Base-by-base conservation (phyloP, 2,797 vertebrate species). In the Oreonectes daqikongensis region DNA sequence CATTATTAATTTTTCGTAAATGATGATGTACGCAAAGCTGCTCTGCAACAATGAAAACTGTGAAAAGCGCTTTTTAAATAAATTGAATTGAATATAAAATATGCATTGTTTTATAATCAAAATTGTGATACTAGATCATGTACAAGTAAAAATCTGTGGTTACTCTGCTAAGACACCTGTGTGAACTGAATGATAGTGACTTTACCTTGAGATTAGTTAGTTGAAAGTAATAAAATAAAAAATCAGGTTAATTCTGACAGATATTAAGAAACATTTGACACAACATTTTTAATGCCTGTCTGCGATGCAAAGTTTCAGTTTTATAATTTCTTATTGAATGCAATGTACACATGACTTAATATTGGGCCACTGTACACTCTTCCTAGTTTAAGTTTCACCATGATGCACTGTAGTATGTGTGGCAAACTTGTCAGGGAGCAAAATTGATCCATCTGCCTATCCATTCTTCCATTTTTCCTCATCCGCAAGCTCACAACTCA, bases 361-460 rank as follows among this genome's bases (percentile, higher is more conserved):
- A 35, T 44, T 32, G 20, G 60, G 42, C 53, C 61, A 66, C n/a
- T n/a, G n/a, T n/a, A n/a, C n/a, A n/a, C 61, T 50, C 44, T 68
- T 53, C 46, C 24, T 46, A 69, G 57, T 32, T 38, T 44, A 10
- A 35, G 35, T 66, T 63, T 78, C 67, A 35, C 66, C 40, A 44
- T 67, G 30, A 61, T 57, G 66, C 63, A 26, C 42, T 71, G 30
- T 52, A 61, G 71, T 53, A 80, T 79, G 74, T 75, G 71, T 64
- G 70, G 57, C 20, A 68, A 68, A 48, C 63, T 75, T 53, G 57
- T 69, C 59, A 18, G 18, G 63, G 55, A 67, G 69, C 48, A 66
- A 79, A 75, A 79, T 77, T 67, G 53, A 69, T 75, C 79, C 82
- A 83, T 84, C 82, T 84, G 84, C 72, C 68, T 50, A 5, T 59